Evolutionary conservation across 1,140 invertebrate genomes (phyloP), one percentile per base, ranked within the genome.

Genomic region (Cydia amplana): DNA sequence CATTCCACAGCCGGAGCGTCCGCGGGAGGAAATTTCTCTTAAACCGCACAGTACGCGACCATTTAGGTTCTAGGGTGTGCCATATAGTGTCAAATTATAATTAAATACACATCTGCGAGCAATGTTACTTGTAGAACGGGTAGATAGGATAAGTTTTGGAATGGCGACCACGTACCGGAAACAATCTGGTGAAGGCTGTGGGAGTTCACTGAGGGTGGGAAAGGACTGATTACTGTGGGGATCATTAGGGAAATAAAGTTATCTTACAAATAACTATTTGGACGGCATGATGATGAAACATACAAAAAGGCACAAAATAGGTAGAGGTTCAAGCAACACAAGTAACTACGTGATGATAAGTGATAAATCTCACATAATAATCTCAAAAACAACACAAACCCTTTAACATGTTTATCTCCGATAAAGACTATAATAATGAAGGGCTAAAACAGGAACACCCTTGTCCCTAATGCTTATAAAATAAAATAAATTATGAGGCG

Each of bases 401-500:
- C 43, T 46, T 12, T 46, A 46, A 46, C 43, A 46, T 43, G 43
- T 51, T 51, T 51, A 18, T 51, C 49, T 51, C n/a, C 49, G 49
- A 51, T n/a, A 51, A 51, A 18, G 6, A n/a, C n/a, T 18, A 51
- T 7, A 51, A 60, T 60, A 60, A 60, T 43, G 9, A 43, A 43
- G 40, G 40, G 40, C 40, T 43, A 5, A 32, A 49, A 49, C n/a
- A 60, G 5, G 16, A 60, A 23, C 9, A 23, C 2, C 55, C 55
- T 55, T n/a, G 18, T 60, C 55, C 55, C 20, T 60, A 60, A 60
- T 60, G 20, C 0, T 32, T 67, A 32, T 67, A 67, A 67, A 28
- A 2, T 36, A 28, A 67, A 60, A 60, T 67, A n/a, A 36, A 67
- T 67, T 32, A 67, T 32, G 64, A 67, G 25, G 64, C 64, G 28